Base-by-base conservation (phyloP, 2,888 invertebrate species). In the Amblyteles armatorius region DNA sequence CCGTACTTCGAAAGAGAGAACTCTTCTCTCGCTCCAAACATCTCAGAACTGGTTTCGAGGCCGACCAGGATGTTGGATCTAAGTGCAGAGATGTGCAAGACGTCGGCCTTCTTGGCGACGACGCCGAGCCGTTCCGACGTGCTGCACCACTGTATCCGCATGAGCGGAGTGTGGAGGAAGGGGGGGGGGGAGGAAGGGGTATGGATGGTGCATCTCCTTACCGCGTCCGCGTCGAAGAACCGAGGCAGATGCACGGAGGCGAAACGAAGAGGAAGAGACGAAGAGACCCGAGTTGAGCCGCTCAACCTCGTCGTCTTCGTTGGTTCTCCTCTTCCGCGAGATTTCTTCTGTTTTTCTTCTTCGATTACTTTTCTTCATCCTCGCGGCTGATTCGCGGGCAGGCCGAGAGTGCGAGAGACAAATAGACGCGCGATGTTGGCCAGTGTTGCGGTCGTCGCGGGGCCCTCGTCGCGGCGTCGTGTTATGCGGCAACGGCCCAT, bases 21-120 rank as follows among this genome's bases (percentile, higher is more conserved):
- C 69, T 83, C 81, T 79, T 73, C 79, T 82, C 84, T 86, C 84
- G 69, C 86, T 86, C 87, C 85, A 86, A 86, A 85, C 86, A 86
- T 82, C 83, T 72, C 67, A 50, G 55, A 87, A 87, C 87, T 84
- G 87, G 87, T 87, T 87, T 85, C 79, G 76, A 84, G 78, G 68
- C 69, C 72, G 81, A 82, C 52, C 57, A 86, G 76, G 77, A 86
- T 82, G 71, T 65, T 73, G 40, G 16, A 16, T 57, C 73, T 63
- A 48, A 48, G 74, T 40, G 63, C 44, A 40, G 73, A 44, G 16
- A 73, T 36, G 36, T 60, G 69, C 69, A 68, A 68, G 77, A 44
- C 36, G 52, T 52, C 48, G 48, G 71, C 52, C 71, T 19, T 71
- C 71, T 71, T 16, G 33, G 52, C 71, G 71, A 71, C 52, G 71